A percentile compares a stretch with the other conserved stretches of the same genome.
Conservation (phyloP, 2,797 vertebrate species). For the Nothura maculosa region DNA sequence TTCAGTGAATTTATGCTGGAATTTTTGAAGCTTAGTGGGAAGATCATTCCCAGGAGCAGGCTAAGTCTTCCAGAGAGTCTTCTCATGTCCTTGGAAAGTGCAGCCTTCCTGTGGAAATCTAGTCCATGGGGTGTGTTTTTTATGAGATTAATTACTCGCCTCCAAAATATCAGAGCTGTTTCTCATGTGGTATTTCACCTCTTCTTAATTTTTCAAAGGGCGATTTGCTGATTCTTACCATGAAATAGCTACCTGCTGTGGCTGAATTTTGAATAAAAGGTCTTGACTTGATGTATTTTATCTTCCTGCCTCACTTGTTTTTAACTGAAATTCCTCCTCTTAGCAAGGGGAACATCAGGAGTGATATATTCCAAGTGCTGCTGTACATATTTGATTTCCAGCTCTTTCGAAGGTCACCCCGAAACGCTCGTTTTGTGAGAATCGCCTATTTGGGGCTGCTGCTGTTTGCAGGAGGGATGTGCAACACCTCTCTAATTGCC, state of each 20-base stretch:
- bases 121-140: accelerated
- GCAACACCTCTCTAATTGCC: slow-evolving; percentile 7
- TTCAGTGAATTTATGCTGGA: background rate
- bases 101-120: background rate
- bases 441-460: background rate
- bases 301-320: background rate
- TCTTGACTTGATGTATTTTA: background rate
- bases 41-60: background rate
- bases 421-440: background rate
- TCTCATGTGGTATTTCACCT: background rate
- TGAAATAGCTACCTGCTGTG: background rate
- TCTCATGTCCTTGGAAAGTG: background rate
- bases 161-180: background rate
- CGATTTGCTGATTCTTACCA: background rate
- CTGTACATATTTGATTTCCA: accelerated
- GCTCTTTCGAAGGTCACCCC: background rate
- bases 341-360: accelerated
- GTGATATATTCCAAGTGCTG: background rate
- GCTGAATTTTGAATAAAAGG: background rate
- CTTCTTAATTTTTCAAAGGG: background rate
- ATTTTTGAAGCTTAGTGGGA: background rate
- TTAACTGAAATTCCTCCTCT: background rate
- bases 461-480: background rate
- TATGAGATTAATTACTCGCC: background rate
- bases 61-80: background rate